Evolutionary conservation across 2,888 invertebrate genomes (phyloP), one percentile per base, ranked within the genome.

Genomic region (Hydraecia micacea): DNA sequence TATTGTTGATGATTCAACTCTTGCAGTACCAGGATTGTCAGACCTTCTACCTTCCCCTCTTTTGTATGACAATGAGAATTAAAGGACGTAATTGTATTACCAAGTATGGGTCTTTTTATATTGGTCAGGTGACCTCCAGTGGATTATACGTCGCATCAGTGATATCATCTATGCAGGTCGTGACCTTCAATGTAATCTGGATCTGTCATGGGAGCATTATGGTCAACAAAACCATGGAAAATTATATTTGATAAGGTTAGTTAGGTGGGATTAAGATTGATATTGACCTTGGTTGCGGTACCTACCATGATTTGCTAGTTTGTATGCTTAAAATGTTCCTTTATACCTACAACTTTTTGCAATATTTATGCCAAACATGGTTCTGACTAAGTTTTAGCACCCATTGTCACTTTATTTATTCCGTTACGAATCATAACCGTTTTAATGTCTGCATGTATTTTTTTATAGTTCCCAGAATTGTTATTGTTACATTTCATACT

Each of bases 141-240:
- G 69, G 60, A 87, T 88, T 89, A 62, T 77, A 28, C 55, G 76
- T 80, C 80, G 74, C 79, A 76, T 89, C 90, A 89, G 90, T 94
- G 93, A 95, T 94, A 94, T 94, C 93, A 94, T 94, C 90, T 90
- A 92, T 92, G 90, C 93, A 93, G 93, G 92, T 91, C 91, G 85
- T 87, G 93, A 94, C 96, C 96, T 95, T 95, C 93, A 80, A 70
- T 88, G 84, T 93, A 92, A 92, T 94, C 92, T 91, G 92, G 91
- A 92, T 93, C 91, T 89, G 91, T 92, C 91, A 93, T 91, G 90
- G 89, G 90, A 91, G 88, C 87, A 86, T 84, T 75, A 83, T 67
- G 86, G 84, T 89, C 36, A 68, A 69, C 39, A 77, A 69, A 77
- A 80, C 52, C 78, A 83, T 87, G 83, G 88, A 88, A 93, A 94